Evolutionary conservation across 1,140 invertebrate species (phyloP), one percentile per base, ranked within the genome.

Genomic region (Atta cephalotes): DNA sequence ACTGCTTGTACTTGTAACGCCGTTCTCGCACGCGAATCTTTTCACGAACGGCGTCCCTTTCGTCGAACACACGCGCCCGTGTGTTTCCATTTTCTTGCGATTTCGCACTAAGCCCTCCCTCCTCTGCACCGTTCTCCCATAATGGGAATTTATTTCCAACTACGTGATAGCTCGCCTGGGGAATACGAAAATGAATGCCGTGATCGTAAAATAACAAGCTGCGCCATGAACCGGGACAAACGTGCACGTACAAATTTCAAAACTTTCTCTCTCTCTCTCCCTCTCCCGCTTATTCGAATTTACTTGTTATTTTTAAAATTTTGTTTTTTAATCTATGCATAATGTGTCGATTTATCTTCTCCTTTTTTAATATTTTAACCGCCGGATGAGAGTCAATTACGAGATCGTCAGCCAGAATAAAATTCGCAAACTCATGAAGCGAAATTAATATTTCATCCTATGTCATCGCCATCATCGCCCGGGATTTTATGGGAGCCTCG

Each of bases 171-270:
- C 65, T 81, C 45, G 78, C 49, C 49, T 5, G 49, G 65, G 78
- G 78, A 81, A 81, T 81, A 81, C 63, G 65, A 81, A 81, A 81
- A 81, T 81, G 78, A 81, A 81, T 51, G 77, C 45, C 25, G 14
- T n/a, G 62, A 80, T 80, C 78, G 78, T 81, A 70, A 81, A 81
- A 71, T 81, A 81, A 81, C 78, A 81, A 81, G 78, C 78, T 81
- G 31, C n/a, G 66, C 49, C 65, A 81, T 81, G 78, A 81, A 81
- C 65, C 49, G 16, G 49, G 78, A 71, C 78, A n/a, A 56, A 71
- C 49, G 65, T 81, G 65, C 65, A 39, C 78, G 65, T 81, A 81
- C 66, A 81, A 81, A 81, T 71, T 81, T 85, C n/a, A 18, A 5
- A 45, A 25, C 10, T 45, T 14, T 79, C 10, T 51, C 51, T 49